phyloP scores from a whole-genome alignment of 2,113 vertebrate genomes.

The Scatophagus argus region DNA sequence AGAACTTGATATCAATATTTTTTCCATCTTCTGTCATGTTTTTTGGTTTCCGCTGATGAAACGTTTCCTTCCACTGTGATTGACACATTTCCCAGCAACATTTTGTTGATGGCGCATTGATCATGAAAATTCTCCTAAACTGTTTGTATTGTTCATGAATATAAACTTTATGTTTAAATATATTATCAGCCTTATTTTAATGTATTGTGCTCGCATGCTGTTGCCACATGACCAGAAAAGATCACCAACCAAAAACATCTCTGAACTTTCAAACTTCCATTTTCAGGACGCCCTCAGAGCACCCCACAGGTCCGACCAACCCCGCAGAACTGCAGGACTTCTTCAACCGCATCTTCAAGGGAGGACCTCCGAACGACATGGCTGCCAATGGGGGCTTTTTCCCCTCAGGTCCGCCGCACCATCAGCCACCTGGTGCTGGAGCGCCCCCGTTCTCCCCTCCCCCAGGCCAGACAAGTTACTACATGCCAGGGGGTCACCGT shows the following conservation, averaged over 20 bases:
- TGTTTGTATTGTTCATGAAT: not conserved
- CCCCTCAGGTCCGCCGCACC: conserved; percentile 77
- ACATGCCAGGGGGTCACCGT: conserved; percentile 74
- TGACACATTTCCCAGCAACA: no score
- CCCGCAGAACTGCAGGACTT: conserved; percentile 91
- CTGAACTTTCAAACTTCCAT: not conserved
- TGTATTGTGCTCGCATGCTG: not conserved
- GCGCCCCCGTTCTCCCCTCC: conserved; percentile 75
- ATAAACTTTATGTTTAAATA: not conserved
- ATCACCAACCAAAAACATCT: not conserved
- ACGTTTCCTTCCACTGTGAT: no score
- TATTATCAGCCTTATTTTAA: not conserved
- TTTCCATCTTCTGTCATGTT: not conserved
- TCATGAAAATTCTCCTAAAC: no score
- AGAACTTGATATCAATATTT: not conserved
- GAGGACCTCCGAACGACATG: conserved; percentile 82
- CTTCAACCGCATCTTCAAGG: conserved; percentile 91
- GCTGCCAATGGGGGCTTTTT: conserved; percentile 89
- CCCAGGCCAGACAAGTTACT: conserved; percentile 80
- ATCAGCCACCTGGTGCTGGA: conserved; percentile 68
- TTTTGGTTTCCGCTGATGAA: not conserved
- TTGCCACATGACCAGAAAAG: not conserved
- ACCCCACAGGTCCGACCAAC: conserved; percentile 77
- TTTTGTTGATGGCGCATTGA: no score
- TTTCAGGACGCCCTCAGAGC: conserved; percentile 85